phyloP scores from a whole-genome alignment of 2,797 vertebrate species.

The Graptemys geographica region DNA sequence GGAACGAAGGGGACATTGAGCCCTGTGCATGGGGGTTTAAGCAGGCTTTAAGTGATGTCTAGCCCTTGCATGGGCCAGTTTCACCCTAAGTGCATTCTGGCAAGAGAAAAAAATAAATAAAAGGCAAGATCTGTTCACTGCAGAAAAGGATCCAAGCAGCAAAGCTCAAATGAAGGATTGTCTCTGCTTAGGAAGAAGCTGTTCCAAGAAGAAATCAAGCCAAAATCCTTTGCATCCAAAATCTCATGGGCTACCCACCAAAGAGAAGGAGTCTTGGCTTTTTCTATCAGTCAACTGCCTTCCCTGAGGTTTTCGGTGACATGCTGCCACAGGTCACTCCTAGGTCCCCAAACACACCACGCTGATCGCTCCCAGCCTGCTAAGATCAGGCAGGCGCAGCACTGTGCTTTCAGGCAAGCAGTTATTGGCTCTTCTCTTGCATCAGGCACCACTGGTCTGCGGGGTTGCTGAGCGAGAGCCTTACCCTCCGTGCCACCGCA shows the following conservation, averaged over 20 bases:
- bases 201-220: conserved; percentile 55
- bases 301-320: not conserved
- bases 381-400: not conserved
- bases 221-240: conserved; percentile 20
- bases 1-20: not conserved
- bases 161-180: conserved; percentile 61
- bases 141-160: conserved; percentile 58
- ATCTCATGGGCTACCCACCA: not conserved
- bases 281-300: not conserved
- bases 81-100: not conserved
- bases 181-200: conserved; percentile 30
- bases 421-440: not conserved
- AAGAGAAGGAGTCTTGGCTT: not conserved
- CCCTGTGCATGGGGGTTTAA: not conserved
- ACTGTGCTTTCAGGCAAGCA: not conserved
- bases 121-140: conserved; percentile 29
- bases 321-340: not conserved
- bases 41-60: not conserved
- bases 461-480: too few relatives aligned
- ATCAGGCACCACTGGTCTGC: not conserved
- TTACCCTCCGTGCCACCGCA: not conserved
- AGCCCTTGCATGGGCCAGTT: fast-evolving
- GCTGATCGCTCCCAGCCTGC: not conserved
- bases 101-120: conserved; percentile 5
- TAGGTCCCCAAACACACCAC: not conserved